These are phyloP conservation scores for Cerastoderma edule DNA, from an alignment of 2,888 invertebrate species.

Conservation along the genomic window DNA sequence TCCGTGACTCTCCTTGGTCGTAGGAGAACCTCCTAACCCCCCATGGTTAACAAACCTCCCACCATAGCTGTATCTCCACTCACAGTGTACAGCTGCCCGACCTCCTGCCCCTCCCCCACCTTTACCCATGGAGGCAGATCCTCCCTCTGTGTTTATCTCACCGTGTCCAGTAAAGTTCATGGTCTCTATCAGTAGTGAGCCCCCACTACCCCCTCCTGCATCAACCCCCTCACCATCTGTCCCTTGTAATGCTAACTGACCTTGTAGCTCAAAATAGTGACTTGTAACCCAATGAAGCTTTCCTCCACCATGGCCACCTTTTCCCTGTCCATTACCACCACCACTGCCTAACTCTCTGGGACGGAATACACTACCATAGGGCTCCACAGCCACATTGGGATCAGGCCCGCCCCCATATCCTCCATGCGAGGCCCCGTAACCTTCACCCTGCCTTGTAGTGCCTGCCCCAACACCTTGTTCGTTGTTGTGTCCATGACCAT, in stretches of 20 bases:
- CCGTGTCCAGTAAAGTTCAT: constrained; percentile 77
- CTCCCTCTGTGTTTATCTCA: constrained; percentile 70
- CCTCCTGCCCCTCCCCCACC: constrained; percentile 76
- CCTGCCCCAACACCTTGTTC: constrained; percentile 68
- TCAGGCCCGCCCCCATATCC: constrained; percentile 71
- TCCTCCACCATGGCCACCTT: constrained; percentile 74
- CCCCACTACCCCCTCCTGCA: constrained; percentile 75
- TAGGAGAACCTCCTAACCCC: constrained; percentile 56
- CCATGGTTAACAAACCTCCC: constrained; percentile 69
- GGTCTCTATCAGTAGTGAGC: constrained; percentile 68
- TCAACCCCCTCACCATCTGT: constrained; percentile 60
- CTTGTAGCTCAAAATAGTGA: constrained; percentile 72
- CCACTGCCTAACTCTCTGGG: constrained; percentile 70
- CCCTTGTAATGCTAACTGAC: constrained; percentile 68
- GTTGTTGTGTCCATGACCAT: constrained; percentile 65
- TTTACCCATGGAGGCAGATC: constrained; percentile 63
- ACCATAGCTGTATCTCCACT: constrained; percentile 71
- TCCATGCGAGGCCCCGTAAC: constrained; percentile 75
- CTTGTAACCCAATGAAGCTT: constrained; percentile 69
- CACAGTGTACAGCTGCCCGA: constrained; percentile 70
- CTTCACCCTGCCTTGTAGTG: constrained; percentile 54
- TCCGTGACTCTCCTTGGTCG: constrained; percentile 49
- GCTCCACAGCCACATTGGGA: constrained; percentile 48
- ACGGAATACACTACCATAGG: constrained; percentile 70
- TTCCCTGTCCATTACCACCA: constrained; percentile 71